Evolutionary conservation across 1,140 invertebrate species (phyloP).

Genomic region (Whitmania pigra): DNA sequence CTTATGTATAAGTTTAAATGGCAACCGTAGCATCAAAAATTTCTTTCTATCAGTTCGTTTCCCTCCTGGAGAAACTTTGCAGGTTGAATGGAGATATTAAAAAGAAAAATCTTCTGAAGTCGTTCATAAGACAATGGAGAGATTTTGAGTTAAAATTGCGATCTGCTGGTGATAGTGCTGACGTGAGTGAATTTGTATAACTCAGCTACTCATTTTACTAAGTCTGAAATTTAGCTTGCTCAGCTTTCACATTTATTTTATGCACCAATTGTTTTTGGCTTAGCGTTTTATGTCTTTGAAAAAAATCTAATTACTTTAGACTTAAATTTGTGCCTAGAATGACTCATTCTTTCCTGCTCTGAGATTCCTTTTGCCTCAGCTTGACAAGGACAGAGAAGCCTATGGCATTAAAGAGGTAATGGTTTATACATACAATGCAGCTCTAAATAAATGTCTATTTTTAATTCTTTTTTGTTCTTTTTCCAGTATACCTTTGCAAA

Average conservation of each 20-base stretch:
- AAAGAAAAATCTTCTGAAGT: constrained; percentile 43
- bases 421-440: constrained; percentile 1
- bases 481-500: constrained; percentile 49
- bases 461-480: background rate
- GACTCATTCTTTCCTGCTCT: constrained; percentile 57
- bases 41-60: constrained; percentile 36
- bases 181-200: constrained; percentile 21
- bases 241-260: background rate
- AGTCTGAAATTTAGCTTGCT: constrained; percentile 21
- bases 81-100: constrained; percentile 42
- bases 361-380: constrained; percentile 56
- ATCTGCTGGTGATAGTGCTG: constrained; percentile 24
- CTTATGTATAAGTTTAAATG: too few species aligned
- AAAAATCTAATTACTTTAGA: constrained; percentile 3
- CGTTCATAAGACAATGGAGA: constrained; percentile 48
- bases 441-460: background rate
- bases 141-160: constrained; percentile 35
- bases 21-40: constrained; percentile 35
- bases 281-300: background rate
- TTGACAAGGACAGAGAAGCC: constrained; percentile 45
- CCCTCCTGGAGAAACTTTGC: constrained; percentile 46
- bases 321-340: constrained; percentile 28
- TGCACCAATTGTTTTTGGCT: background rate
- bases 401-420: constrained; percentile 42
- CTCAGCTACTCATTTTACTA: background rate